Conservation (phyloP, 37 sponge, comb jelly and placozoan species). For the Ephydatia muelleri region DNA sequence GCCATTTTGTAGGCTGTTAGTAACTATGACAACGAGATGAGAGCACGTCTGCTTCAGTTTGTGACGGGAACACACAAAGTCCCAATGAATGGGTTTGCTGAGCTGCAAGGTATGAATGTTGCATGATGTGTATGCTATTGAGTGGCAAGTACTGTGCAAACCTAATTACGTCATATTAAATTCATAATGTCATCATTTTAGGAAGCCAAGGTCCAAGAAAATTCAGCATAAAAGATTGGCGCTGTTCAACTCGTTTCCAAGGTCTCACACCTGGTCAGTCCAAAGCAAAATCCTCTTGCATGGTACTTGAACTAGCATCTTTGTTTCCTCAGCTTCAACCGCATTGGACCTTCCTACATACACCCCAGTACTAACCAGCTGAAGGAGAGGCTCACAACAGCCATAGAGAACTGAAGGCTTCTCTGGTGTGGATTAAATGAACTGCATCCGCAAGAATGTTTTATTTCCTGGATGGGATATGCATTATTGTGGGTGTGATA, state of each 20-base stretch:
- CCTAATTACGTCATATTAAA: too few species aligned
- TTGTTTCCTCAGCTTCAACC: slow-evolving; percentile 74
- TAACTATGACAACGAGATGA: slow-evolving; percentile 89
- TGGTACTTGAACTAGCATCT: neutral
- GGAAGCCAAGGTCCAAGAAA: slow-evolving; percentile 95
- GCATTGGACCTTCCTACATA: slow-evolving; percentile 92
- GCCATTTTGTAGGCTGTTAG: slow-evolving; percentile 74
- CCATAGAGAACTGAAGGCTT: slow-evolving; percentile 95
- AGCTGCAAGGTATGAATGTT: slow-evolving; percentile 84
- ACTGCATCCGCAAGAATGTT: too few species aligned
- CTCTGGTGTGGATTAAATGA: slow-evolving; percentile 61
- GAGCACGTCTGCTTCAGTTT: slow-evolving; percentile 94
- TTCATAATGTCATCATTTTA: slow-evolving; percentile 1
- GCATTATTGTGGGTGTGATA: too few species aligned
- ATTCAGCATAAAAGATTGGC: slow-evolving; percentile 92
- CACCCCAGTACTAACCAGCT: slow-evolving; percentile 76
- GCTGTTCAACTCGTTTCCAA: slow-evolving; percentile 68
- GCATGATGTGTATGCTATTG: neutral
- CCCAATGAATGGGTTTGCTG: slow-evolving; percentile 99
- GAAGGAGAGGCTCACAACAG: slow-evolving; percentile 77
- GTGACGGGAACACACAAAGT: slow-evolving; percentile 98
- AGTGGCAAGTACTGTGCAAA: too few species aligned
- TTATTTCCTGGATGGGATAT: too few species aligned
- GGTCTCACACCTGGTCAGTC: slow-evolving; percentile 96
- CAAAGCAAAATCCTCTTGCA: neutral